Percentiles rank a stretch among this genome's conserved stretches.
These are phyloP conservation scores for Noctua pronuba DNA, from an alignment of 2,888 invertebrate genomes.

Conservation along the genomic window DNA sequence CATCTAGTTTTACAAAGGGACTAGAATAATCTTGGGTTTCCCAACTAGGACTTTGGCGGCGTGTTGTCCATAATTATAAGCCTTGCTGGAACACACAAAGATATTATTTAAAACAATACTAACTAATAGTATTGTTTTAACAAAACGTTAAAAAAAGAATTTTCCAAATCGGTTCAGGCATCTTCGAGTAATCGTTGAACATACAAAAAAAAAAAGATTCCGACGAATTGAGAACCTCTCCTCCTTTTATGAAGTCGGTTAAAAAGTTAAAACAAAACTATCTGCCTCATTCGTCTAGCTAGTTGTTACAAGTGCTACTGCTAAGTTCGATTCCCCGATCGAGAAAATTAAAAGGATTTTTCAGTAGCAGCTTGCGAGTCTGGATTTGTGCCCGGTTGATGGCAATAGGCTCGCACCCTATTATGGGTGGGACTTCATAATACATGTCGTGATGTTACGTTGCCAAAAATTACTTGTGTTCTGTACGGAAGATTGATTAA, in stretches of 20 bases:
- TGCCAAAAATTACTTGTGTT: background rate
- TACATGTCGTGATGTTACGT: background rate
- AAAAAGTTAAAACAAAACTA: too few species aligned
- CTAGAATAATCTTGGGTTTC: background rate
- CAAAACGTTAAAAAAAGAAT: too few species aligned
- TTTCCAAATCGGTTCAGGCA: too few species aligned
- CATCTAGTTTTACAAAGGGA: background rate
- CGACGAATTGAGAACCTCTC: too few species aligned
- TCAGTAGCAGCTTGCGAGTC: background rate
- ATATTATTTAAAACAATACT: background rate
- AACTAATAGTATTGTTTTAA: too few species aligned
- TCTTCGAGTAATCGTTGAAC: too few species aligned
- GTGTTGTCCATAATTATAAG: background rate
- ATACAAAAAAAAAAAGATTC: too few species aligned
- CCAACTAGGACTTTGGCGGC: background rate
- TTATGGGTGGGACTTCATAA: background rate
- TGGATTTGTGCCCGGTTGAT: background rate
- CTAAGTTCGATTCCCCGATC: background rate
- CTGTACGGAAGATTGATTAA: background rate
- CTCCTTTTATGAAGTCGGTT: too few species aligned
- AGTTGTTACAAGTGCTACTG: background rate
- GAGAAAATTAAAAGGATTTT: background rate
- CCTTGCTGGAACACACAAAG: background rate
- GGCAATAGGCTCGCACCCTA: background rate
- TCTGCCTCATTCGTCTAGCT: background rate